A percentile compares a stretch with the other conserved stretches of the same genome.
Evolutionary conservation across 2,888 invertebrate genomes (phyloP).

Genomic region (Deilephila elpenor): DNA sequence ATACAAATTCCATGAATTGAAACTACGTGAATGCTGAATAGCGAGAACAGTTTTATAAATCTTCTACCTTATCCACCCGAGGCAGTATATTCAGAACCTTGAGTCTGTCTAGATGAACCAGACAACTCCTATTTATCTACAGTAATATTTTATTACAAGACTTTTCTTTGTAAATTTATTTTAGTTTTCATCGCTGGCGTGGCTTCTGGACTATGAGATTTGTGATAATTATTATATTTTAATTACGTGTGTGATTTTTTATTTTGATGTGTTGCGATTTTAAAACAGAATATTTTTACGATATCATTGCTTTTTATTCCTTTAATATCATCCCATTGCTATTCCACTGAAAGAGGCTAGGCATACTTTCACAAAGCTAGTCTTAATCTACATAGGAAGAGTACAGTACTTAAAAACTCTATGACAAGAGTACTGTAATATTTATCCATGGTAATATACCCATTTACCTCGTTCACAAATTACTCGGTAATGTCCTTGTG

Average conservation of each 20-base stretch:
- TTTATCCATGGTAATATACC: background rate
- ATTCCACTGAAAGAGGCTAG: too few relatives aligned
- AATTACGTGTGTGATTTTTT: background rate
- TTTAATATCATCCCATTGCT: background rate
- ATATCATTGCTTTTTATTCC: background rate
- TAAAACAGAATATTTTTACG: background rate
- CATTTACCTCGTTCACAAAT: background rate
- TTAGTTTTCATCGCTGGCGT: background rate
- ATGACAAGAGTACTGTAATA: background rate
- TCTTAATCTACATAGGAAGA: too few relatives aligned
- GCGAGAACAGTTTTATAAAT: constrained; percentile 21
- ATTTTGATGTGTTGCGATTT: background rate
- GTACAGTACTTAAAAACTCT: too few relatives aligned
- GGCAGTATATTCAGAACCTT: background rate
- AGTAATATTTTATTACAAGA: constrained; percentile 7
- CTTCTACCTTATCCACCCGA: constrained; percentile 1
- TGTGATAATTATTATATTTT: background rate
- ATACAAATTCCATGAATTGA: constrained; percentile 20
- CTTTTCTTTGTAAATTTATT: constrained; percentile 13
- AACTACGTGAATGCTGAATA: background rate
- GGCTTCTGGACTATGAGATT: background rate
- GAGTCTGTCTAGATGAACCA: constrained; percentile 15
- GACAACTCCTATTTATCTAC: constrained; percentile 12
- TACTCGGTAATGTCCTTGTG: constrained; percentile 18
- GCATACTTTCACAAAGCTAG: too few relatives aligned